Evolutionary conservation across 2,888 invertebrate genomes (phyloP).

Genomic region (Nebria salina): DNA sequence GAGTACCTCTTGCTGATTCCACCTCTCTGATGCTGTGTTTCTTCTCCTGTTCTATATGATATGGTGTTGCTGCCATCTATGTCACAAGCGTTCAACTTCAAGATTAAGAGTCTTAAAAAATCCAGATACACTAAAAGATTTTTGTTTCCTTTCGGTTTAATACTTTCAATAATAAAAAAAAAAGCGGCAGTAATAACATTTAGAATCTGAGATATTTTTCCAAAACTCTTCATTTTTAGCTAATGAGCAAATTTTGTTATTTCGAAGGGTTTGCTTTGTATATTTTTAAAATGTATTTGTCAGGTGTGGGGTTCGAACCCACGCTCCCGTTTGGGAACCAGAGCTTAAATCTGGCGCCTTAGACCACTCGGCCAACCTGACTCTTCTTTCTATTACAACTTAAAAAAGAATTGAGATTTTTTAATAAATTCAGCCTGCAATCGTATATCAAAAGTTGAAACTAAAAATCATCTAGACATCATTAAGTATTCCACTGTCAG

Average conservation of each 20-base stretch:
- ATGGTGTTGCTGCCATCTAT: constrained; percentile 29
- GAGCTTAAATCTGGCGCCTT: constrained; percentile 87
- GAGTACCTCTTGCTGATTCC: constrained; percentile 1
- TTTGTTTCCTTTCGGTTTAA: too few relatives aligned
- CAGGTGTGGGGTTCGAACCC: constrained; percentile 87
- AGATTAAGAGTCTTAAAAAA: constrained; percentile 5
- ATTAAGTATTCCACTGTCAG: constrained; percentile 32
- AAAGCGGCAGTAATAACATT: too few relatives aligned
- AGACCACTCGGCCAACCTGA: constrained; percentile 85
- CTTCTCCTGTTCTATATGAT: constrained; percentile 4
- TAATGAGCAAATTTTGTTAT: neutral
- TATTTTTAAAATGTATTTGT: constrained; percentile 57
- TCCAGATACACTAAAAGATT: too few relatives aligned
- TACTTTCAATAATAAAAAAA: too few relatives aligned
- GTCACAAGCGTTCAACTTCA: constrained; percentile 24
- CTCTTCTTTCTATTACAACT: constrained; percentile 51
- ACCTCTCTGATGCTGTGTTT: neutral
- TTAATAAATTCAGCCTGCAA: neutral
- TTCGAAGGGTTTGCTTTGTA: too few relatives aligned
- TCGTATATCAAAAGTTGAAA: constrained; percentile 14
- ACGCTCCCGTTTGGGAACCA: constrained; percentile 84
- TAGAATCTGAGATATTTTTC: neutral
- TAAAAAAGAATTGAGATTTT: neutral
- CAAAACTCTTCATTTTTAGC: too few relatives aligned
- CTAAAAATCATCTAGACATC: constrained; percentile 31